phyloP scores from a whole-genome alignment of 2,113 vertebrate species.

The Anser cygnoides region DNA sequence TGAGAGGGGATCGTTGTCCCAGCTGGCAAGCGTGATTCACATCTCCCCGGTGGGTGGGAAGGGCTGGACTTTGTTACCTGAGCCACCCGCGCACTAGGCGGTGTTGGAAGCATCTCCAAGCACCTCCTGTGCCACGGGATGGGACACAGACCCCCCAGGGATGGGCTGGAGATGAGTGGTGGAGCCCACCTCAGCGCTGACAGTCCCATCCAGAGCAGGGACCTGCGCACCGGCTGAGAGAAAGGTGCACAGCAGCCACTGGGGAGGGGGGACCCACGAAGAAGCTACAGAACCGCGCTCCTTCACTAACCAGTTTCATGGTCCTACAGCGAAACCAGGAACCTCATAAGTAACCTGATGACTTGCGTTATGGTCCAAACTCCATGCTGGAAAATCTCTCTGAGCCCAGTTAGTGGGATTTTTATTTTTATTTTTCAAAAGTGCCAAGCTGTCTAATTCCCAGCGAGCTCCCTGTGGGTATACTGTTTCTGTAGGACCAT shows the following conservation, averaged over 20 bases:
- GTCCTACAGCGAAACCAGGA: conserved; percentile 46
- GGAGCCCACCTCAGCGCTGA: neutral
- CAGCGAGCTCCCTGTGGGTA: neutral
- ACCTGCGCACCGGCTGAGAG: neutral
- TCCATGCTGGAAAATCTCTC: conserved; percentile 36
- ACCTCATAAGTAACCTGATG: conserved; percentile 35
- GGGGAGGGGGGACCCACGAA: neutral
- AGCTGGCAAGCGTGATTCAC: neutral
- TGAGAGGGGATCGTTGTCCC: neutral
- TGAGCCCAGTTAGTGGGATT: conserved; percentile 33
- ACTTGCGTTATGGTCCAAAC: neutral
- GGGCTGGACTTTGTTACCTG: neutral
- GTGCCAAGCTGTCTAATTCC: neutral
- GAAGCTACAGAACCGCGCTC: neutral
- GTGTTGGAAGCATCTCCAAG: neutral
- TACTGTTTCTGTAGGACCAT: neutral
- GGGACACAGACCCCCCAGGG: neutral
- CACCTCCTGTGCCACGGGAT: neutral
- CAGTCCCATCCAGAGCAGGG: neutral
- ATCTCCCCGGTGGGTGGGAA: neutral
- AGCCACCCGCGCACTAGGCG: neutral
- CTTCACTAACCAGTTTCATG: neutral
- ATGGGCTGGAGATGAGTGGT: neutral
- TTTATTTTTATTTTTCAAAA: neutral
- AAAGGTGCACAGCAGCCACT: neutral